phyloP scores from a whole-genome alignment of 1,140 invertebrate species.

The Hydropsyche tenuis region DNA sequence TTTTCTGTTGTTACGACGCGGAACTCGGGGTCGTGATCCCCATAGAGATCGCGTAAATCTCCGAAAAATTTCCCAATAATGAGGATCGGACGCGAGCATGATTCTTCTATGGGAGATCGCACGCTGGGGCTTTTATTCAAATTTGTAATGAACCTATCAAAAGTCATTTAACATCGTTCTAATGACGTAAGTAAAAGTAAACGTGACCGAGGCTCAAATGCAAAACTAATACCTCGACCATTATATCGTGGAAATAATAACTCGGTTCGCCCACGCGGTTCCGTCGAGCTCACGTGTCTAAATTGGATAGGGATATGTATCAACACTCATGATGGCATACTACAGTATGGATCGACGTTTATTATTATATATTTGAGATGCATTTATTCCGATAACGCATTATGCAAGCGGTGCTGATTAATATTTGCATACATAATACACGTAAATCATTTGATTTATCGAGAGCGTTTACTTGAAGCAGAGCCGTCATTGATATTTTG shows the following conservation, averaged over 20 bases:
- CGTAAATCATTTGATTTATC: too few relatives aligned
- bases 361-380: too few relatives aligned
- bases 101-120: too few relatives aligned
- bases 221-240: constrained; percentile 30
- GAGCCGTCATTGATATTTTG: too few relatives aligned
- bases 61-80: neutral
- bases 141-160: constrained; percentile 21
- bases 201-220: constrained; percentile 33
- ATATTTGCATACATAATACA: too few relatives aligned
- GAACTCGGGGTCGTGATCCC: neutral
- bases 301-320: constrained; percentile 31
- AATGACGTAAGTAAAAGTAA: constrained; percentile 33
- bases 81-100: too few relatives aligned
- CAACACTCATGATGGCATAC: constrained; percentile 18
- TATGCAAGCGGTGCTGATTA: too few relatives aligned
- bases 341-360: too few relatives aligned
- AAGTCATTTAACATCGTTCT: constrained; percentile 32
- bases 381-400: too few relatives aligned
- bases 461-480: too few relatives aligned
- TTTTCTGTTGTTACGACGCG: neutral
- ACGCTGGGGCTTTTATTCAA: neutral
- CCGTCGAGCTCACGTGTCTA: constrained; percentile 7
- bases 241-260: constrained; percentile 33
- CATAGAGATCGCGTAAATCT: constrained; percentile 28
- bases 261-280: constrained; percentile 24